Base-by-base conservation (phyloP, 1,140 invertebrate genomes). In the Drosophila nebulosa region DNA sequence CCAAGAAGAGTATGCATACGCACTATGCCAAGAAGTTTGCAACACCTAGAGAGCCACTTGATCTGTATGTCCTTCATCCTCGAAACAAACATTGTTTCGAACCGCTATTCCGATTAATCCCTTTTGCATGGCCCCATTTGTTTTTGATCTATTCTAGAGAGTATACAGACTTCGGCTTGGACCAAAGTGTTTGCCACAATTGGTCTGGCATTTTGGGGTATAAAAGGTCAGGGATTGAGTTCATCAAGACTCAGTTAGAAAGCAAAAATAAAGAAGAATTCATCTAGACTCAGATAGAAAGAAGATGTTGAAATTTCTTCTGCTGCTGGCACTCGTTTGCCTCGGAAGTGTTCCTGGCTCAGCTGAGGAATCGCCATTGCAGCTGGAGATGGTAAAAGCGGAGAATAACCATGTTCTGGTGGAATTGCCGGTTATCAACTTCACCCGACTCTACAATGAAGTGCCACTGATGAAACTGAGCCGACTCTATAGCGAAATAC, bases 361-460 rank as follows among this genome's bases (percentile, higher is more conserved):
- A 3, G 60, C 22, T 2, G 55, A 62, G 32, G 35, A 64, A 14
- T 16, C 58, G 12, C 61, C 50, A 10, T 21, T 46, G 0, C 35
- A 69, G 9, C 22, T 26, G 14, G 50, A 69, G 6, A 39, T 22
- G 16, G n/a, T 3, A 64, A 64, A 36, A 53, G 42, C 5, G 3
- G 61, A 2, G 36, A 18, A 22, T 24, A 58, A 36, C 14, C 18
- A 58, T 10, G 18, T 39, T n/a, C 35, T 60, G 3, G 14, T 70
- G 1, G 72, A 74, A n/a, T 12, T 70, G 32, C 72, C 72, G 2
- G 42, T 27, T 0, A 32, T 74, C 2, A 74, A 71, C 46, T 60
- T 74, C 14, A 74, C 72, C 0, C 4, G 58, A 3, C 35, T 74
- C 3, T 74, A 74, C n/a, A 70, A 70, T 32, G 67, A 61, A 22